phyloP scores from a whole-genome alignment of 30 jellyfish, hydroid and myxozoan genomes.

The Aurelia coerulea region DNA sequence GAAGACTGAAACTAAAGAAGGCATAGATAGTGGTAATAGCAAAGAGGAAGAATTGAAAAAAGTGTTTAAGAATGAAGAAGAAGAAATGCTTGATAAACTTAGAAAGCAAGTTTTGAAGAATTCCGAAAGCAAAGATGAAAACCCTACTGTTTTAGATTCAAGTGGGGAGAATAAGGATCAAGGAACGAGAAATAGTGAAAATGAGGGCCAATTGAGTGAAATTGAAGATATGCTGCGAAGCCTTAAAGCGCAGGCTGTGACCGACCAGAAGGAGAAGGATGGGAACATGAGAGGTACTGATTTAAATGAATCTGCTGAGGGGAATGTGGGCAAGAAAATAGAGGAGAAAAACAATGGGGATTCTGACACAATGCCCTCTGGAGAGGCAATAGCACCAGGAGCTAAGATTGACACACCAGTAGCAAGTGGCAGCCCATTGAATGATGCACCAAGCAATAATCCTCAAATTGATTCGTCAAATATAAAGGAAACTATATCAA shows the following conservation, averaged over 20 bases:
- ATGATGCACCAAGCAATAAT: not conserved
- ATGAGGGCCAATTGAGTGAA: not conserved
- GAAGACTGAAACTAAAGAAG: too few relatives aligned
- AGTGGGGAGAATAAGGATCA: not conserved
- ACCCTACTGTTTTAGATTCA: not conserved
- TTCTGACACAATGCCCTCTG: not conserved
- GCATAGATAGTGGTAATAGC: too few relatives aligned
- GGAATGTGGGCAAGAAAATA: not conserved
- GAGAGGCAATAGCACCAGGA: conserved; percentile 38
- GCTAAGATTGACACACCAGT: not conserved
- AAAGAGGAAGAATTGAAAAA: too few relatives aligned
- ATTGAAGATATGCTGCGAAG: not conserved
- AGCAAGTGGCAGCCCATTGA: not conserved
- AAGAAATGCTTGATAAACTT: not conserved
- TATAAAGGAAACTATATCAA: too few relatives aligned
- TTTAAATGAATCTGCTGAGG: not conserved
- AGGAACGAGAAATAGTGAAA: not conserved
- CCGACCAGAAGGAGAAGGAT: not conserved
- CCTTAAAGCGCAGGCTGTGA: too few relatives aligned
- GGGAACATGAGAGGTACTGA: not conserved
- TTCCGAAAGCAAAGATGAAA: not conserved
- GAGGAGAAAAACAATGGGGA: not conserved
- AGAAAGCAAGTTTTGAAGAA: not conserved
- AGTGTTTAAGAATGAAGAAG: not conserved
- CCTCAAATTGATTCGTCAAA: not conserved